Percentiles rank a stretch among this genome's conserved stretches.
These are phyloP conservation scores for Metopolophium dirhodum DNA, from an alignment of 1,140 invertebrate genomes.

Conservation along the genomic window DNA sequence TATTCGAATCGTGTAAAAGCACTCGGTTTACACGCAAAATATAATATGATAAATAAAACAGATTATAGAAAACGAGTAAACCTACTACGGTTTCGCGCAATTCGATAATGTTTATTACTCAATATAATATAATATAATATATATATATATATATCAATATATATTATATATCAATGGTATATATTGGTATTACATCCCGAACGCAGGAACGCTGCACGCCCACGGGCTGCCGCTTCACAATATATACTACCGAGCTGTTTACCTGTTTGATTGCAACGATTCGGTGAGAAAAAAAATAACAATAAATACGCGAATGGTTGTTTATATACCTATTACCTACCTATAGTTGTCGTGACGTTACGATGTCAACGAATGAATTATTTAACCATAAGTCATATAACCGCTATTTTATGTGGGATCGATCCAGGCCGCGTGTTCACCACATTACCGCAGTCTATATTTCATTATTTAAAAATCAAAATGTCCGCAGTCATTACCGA, in stretches of 20 bases:
- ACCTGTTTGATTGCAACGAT: background rate
- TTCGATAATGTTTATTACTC: background rate
- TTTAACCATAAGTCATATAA: background rate
- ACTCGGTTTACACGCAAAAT: background rate
- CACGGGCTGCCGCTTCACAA: background rate
- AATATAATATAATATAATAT: background rate
- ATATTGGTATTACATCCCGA: background rate
- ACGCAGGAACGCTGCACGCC: background rate
- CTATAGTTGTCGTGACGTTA: background rate
- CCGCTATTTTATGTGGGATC: slow-evolving; percentile 14
- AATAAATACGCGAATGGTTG: background rate
- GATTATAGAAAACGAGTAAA: background rate
- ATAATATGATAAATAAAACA: background rate
- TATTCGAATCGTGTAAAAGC: background rate
- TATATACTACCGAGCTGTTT: background rate
- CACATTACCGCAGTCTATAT: background rate
- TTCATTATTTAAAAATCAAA: background rate
- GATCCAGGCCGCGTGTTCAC: background rate
- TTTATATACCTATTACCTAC: too few relatives aligned
- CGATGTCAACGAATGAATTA: background rate
- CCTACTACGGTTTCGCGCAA: background rate
- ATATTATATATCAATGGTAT: too few relatives aligned
- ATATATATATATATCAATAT: too few relatives aligned
- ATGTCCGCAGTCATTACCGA: background rate
- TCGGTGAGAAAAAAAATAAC: background rate